phyloP scores from a whole-genome alignment of 2,888 invertebrate species.

The Ischnura elegans region DNA sequence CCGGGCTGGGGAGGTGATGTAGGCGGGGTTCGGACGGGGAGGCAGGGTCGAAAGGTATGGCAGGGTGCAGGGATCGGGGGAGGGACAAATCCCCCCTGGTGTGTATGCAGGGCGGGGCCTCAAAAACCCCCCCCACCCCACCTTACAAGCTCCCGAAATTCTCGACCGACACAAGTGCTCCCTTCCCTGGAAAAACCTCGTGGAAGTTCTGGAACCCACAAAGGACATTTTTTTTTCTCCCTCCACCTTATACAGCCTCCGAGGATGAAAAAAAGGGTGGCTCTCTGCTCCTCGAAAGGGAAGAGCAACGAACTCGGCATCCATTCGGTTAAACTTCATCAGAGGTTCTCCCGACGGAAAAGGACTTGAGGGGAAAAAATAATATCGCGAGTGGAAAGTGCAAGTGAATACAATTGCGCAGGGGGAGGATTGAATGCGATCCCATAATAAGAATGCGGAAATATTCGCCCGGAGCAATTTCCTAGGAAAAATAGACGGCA shows the following conservation, averaged over 20 bases:
- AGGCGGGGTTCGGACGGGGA: not conserved
- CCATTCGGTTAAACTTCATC: constrained; percentile 56
- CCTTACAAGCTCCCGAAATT: not conserved
- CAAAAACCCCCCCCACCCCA: not conserved
- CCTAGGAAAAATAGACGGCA: not conserved
- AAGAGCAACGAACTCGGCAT: constrained; percentile 65
- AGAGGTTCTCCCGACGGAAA: not conserved
- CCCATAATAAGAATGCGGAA: not conserved
- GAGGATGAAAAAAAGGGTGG: not conserved
- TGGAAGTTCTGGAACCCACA: constrained; percentile 55
- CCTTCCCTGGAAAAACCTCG: constrained; percentile 37
- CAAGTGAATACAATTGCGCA: constrained; percentile 44
- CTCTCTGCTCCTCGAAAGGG: constrained; percentile 58
- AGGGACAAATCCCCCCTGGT: not conserved
- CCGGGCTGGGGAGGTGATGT: not conserved
- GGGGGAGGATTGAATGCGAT: not conserved
- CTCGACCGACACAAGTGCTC: not conserved
- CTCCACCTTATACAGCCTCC: constrained; percentile 27
- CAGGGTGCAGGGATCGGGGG: constrained; percentile 13
- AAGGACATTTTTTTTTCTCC: constrained; percentile 55
- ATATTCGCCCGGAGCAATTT: not conserved
- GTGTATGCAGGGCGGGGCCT: constrained; percentile 59
- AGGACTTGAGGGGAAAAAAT: not conserved
- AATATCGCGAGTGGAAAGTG: constrained; percentile 27
- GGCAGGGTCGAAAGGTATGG: not conserved